phyloP scores from a whole-genome alignment of 2,113 vertebrate species.

The Geothlypis trichas region DNA sequence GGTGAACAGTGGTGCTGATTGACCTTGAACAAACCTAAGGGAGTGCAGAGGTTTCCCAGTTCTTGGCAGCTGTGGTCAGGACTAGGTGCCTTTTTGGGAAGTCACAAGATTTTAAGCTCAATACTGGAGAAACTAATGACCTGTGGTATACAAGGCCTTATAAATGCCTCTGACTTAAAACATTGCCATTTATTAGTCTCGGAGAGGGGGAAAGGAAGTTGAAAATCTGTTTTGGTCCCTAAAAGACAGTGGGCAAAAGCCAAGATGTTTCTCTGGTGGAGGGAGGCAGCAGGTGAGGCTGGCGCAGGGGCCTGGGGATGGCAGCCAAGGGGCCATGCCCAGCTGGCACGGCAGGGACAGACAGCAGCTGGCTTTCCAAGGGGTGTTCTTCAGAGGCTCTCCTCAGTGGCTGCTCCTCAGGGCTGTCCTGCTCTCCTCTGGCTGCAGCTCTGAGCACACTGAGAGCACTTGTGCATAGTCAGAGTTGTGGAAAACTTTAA shows the following conservation, averaged over 20 bases:
- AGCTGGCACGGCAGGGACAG: not conserved
- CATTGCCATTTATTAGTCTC: not conserved
- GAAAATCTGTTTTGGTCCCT: not conserved
- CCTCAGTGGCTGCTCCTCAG: not conserved
- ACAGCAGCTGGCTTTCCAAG: not conserved
- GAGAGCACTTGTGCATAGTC: not conserved
- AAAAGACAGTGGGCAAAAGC: not conserved
- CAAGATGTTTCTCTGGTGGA: not conserved
- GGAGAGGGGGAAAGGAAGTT: not conserved
- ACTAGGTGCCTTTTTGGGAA: not conserved
- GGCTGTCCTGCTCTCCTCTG: not conserved
- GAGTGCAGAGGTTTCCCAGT: not conserved
- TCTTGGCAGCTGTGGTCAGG: not conserved
- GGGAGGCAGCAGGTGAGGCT: not conserved
- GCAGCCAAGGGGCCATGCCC: not conserved
- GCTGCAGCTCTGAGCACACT: not conserved
- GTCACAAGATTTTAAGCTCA: not conserved
- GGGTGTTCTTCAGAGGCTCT: not conserved
- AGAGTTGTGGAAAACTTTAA: not conserved
- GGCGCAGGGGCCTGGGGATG: not conserved
- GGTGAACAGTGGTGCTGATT: conserved; percentile 18
- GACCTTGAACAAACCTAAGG: conserved; percentile 22
- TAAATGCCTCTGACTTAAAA: not conserved
- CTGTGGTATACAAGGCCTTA: not conserved
- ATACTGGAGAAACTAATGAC: not conserved